Evolutionary conservation across 2,888 invertebrate genomes (phyloP).

Genomic region (Penaeus monodon): DNA sequence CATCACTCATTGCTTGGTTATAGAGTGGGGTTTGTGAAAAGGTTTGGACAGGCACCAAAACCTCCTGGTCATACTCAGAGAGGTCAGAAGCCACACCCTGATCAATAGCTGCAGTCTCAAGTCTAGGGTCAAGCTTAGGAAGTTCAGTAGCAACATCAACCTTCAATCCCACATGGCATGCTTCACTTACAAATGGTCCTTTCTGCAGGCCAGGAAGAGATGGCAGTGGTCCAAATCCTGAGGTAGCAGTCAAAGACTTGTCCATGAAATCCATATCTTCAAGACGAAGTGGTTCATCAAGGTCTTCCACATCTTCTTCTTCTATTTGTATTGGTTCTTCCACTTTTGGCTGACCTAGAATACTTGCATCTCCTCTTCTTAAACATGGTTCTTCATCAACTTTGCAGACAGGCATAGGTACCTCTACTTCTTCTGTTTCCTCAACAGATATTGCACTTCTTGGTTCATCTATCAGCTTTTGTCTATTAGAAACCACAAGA

Average conservation of each 20-base stretch:
- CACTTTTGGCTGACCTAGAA: constrained; percentile 30
- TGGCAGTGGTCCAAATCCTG: constrained; percentile 35
- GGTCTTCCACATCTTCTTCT: constrained; percentile 28
- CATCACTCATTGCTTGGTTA: constrained; percentile 47
- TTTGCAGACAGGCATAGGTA: background rate
- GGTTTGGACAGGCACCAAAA: constrained; percentile 23
- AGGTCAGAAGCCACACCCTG: constrained; percentile 56
- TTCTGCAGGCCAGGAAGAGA: constrained; percentile 40
- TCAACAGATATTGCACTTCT: constrained; percentile 18
- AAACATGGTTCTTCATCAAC: constrained; percentile 39
- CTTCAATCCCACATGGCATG: constrained; percentile 53
- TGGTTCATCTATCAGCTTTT: constrained; percentile 55
- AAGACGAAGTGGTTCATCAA: constrained; percentile 26
- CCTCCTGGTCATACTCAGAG: constrained; percentile 57
- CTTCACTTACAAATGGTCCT: constrained; percentile 52
- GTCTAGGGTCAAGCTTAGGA: constrained; percentile 52
- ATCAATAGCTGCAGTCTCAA: constrained; percentile 48
- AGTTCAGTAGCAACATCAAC: constrained; percentile 38
- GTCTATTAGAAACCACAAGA: constrained; percentile 46
- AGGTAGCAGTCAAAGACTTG: constrained; percentile 32
- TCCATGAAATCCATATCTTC: constrained; percentile 34
- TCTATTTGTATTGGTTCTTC: constrained; percentile 5
- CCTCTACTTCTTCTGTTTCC: constrained; percentile 27
- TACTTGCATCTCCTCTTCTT: constrained; percentile 41
- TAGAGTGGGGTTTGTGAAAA: constrained; percentile 35